These are phyloP conservation scores for Notospermus geniculatus DNA, from an alignment of 1,140 invertebrate species.

Conservation along the genomic window DNA sequence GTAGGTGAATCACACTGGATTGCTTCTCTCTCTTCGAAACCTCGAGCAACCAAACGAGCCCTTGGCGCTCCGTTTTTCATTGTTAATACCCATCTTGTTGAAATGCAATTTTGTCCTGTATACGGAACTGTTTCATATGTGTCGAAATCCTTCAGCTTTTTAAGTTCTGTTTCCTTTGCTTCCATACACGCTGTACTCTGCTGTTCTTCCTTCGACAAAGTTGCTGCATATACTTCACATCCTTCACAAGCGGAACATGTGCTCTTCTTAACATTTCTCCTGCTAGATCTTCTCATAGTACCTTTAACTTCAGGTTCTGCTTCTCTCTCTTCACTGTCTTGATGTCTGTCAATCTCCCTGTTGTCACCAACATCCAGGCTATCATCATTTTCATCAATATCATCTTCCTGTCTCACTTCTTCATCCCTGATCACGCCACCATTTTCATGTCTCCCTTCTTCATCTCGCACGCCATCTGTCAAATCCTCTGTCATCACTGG, in stretches of 20 bases:
- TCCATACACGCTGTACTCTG: neutral
- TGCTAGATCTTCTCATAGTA: neutral
- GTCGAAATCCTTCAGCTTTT: constrained; percentile 15
- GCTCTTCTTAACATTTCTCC: neutral
- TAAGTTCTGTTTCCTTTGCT: constrained; percentile 10
- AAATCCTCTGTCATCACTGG: too few relatives aligned
- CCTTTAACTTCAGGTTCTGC: neutral
- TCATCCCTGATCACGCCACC: too few relatives aligned
- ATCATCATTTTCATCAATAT: too few relatives aligned
- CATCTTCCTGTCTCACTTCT: too few relatives aligned
- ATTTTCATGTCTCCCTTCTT: too few relatives aligned
- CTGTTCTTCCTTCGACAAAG: neutral
- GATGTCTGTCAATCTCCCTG: neutral
- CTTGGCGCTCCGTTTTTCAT: constrained; percentile 11
- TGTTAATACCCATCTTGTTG: constrained; percentile 18
- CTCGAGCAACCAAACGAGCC: neutral
- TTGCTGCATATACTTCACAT: neutral
- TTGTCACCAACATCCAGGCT: neutral
- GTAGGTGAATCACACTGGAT: too few relatives aligned
- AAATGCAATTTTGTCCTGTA: neutral
- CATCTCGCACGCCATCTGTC: too few relatives aligned
- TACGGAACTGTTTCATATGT: constrained; percentile 12
- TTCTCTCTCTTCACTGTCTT: neutral
- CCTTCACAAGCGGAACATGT: constrained; percentile 1
- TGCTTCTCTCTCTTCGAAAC: too few relatives aligned